Conservation (phyloP, 2,797 vertebrate species). For the Molossus molossus region DNA sequence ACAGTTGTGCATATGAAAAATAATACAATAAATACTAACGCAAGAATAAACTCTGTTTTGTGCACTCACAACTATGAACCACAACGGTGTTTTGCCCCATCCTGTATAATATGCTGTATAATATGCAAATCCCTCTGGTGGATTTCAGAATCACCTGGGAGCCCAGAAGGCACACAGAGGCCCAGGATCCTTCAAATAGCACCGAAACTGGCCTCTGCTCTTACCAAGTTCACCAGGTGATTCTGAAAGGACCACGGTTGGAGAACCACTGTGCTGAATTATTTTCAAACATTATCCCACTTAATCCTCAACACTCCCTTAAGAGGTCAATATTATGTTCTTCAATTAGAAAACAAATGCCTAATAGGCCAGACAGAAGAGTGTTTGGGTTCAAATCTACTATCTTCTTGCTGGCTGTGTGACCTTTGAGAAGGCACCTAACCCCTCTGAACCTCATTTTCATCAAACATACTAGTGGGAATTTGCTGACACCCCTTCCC, state of each 20-base stretch:
- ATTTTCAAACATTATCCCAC: not conserved
- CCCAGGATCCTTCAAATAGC: not conserved
- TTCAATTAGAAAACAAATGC: not conserved
- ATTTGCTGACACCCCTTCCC: not conserved
- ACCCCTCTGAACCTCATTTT: slow-evolving; percentile 2
- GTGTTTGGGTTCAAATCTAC: slow-evolving; percentile 45
- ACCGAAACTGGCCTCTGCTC: not conserved
- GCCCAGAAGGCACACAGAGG: not conserved
- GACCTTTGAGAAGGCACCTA: not conserved
- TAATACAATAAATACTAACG: not conserved
- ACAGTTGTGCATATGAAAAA: not conserved
- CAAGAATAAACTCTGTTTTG: not conserved
- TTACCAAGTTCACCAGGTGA: not conserved
- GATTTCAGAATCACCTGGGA: not conserved
- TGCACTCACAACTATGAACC: not conserved
- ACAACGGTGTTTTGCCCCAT: not conserved
- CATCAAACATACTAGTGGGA: not conserved
- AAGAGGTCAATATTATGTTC: not conserved
- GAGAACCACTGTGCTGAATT: not conserved
- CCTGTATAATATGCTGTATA: not conserved
- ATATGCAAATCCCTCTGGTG: not conserved
- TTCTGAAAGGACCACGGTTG: not conserved
- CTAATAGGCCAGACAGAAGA: not conserved
- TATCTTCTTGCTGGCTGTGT: not conserved
- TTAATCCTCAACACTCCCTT: not conserved